Percentiles rank a stretch among this genome's conserved stretches.
These are phyloP conservation scores for Vicugna pacos DNA, from an alignment of 2,113 vertebrate species.

Conservation along the genomic window DNA sequence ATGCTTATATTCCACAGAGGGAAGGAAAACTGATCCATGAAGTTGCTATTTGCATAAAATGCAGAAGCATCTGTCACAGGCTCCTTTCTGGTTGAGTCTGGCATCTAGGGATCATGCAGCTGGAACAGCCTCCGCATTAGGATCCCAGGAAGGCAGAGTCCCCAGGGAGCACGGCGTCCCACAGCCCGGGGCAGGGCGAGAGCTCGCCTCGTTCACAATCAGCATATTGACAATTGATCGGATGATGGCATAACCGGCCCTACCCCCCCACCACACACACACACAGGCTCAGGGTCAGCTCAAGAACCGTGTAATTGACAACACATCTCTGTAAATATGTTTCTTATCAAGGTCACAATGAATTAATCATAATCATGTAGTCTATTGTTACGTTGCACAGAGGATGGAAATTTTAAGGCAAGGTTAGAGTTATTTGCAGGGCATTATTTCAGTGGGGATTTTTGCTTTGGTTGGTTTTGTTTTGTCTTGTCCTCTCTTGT, in stretches of 20 bases:
- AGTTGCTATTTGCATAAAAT: constrained; percentile 87
- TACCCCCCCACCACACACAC: not conserved
- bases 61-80: constrained; percentile 84
- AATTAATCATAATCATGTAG: constrained; percentile 62
- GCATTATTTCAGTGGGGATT: not conserved
- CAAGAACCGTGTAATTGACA: not conserved
- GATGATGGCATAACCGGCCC: not conserved
- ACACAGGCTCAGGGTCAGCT: constrained; percentile 43
- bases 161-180: not conserved
- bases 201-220: constrained; percentile 41
- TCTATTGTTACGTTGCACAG: not conserved
- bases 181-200: not conserved
- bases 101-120: constrained; percentile 69
- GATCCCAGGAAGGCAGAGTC: constrained; percentile 58
- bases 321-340: constrained; percentile 40
- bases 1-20: constrained; percentile 81
- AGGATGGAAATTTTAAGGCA: constrained; percentile 54
- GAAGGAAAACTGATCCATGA: constrained; percentile 86
- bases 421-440: not conserved
- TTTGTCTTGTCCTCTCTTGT: constrained; percentile 39
- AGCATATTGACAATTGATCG: constrained; percentile 20
- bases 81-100: constrained; percentile 74
- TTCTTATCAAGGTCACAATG: constrained; percentile 50
- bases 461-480: constrained; percentile 48
- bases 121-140: constrained; percentile 67